Evolutionary conservation across 2,797 vertebrate species (phyloP), one percentile per base, ranked within the genome.

Genomic region (Podarcis lilfordi): DNA sequence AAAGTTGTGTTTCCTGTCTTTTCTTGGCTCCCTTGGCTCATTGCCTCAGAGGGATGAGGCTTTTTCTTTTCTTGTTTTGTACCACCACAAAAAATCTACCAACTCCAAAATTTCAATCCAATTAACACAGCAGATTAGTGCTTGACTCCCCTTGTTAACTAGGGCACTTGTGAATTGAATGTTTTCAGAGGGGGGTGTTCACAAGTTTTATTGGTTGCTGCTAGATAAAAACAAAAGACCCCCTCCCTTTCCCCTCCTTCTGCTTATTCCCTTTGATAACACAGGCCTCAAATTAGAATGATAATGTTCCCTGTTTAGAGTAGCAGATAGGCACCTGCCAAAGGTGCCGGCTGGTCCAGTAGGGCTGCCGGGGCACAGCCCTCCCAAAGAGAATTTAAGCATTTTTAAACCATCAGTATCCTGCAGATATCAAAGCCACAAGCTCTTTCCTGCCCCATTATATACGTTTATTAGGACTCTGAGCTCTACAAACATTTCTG

Each of bases 121-220:
- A 93, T 96, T 96, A 93, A 91, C 93, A 90, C 76, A 89, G 94
- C 92, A 94, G 94, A 95, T 95, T 94, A 95, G 90, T 94, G 92
- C 94, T 91, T 93, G 89, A 95, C 92, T 95, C 82, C 87, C 69
- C 92, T 88, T 93, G 85, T 92, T 87, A 93, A 2, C 89, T 92
- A 55, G 7, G 90, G 90, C 88, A 85, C 88, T 93, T 91, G 84
- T 92, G 91, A 95, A 92, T 93, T 89, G 82, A 92, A 91, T 94
- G 91, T 93, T 95, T 91, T 64, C 61, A 64, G 21, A 19, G 19
- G 59, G 5, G 59, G 21, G 32, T 90, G 74, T 29, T 86, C 82
- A 80, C 82, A 91, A 87, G 91, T 82, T 94, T 80, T 89, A 78
- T 76, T 81, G 43, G 61, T 82, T 75, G 91, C 84, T 89, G 43